These are phyloP conservation scores for Corythaeola cristata DNA, from an alignment of 2,113 vertebrate species.

Conservation along the genomic window DNA sequence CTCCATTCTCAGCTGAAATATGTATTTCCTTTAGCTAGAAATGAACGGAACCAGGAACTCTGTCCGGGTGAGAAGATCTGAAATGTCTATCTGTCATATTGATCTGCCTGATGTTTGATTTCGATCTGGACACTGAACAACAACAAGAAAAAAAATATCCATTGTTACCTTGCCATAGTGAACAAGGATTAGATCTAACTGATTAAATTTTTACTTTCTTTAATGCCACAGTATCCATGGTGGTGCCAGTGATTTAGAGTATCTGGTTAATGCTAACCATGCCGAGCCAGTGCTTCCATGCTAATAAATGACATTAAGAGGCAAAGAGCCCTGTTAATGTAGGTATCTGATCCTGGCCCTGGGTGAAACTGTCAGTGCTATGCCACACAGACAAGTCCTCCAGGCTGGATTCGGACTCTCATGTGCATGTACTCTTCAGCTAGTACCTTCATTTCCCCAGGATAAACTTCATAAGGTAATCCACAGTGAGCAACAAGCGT, in stretches of 20 bases:
- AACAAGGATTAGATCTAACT: neutral
- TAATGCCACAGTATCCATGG: neutral
- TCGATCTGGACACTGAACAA: neutral
- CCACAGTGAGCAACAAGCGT: neutral
- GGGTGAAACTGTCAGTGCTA: neutral
- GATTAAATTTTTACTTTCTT: neutral
- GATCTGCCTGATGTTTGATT: neutral
- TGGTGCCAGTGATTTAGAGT: neutral
- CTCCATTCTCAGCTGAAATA: neutral
- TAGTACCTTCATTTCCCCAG: neutral
- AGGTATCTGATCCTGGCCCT: neutral
- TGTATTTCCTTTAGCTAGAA: neutral
- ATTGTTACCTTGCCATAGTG: neutral
- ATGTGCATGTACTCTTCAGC: fast-evolving
- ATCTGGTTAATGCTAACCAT: neutral
- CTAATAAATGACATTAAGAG: neutral
- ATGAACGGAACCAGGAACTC: neutral
- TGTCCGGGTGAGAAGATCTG: neutral
- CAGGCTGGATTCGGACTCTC: neutral
- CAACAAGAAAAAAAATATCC: neutral
- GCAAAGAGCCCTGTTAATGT: neutral
- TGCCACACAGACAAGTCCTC: neutral
- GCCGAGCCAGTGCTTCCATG: neutral
- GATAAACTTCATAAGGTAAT: neutral
- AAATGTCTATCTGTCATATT: neutral